Evolutionary conservation across 2,888 invertebrate genomes (phyloP).

Genomic region (Congeria kusceri): DNA sequence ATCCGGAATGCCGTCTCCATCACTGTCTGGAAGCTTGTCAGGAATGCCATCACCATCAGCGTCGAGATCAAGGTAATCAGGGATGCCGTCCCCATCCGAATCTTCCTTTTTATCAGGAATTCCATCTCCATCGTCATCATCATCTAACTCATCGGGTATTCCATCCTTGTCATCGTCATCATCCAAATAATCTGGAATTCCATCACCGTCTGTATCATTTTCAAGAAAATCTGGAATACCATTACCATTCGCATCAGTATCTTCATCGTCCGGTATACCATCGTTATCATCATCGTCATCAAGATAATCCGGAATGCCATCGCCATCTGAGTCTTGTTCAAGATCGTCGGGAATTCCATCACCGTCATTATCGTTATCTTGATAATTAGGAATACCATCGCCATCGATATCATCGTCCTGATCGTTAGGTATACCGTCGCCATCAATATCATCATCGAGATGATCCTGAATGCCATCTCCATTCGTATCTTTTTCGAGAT

Average conservation of each 20-base stretch:
- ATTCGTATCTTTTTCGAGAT: conserved; percentile 79
- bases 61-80: conserved; percentile 70
- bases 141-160: conserved; percentile 73
- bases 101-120: conserved; percentile 76
- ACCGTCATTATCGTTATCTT: conserved; percentile 67
- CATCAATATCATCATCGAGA: conserved; percentile 76
- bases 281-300: conserved; percentile 79
- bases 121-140: conserved; percentile 75
- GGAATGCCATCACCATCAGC: conserved; percentile 76
- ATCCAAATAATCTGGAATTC: conserved; percentile 76
- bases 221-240: conserved; percentile 74
- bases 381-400: conserved; percentile 79
- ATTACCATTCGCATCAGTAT: conserved; percentile 70
- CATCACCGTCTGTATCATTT: conserved; percentile 79
- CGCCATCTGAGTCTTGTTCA: conserved; percentile 75
- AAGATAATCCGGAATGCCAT: conserved; percentile 76
- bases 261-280: conserved; percentile 79
- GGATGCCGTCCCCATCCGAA: conserved; percentile 79
- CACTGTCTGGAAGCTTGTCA: conserved; percentile 74
- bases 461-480: conserved; percentile 79
- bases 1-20: conserved; percentile 82
- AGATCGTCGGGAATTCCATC: conserved; percentile 75
- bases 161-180: conserved; percentile 78
- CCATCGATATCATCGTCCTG: conserved; percentile 78
- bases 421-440: conserved; percentile 80